phyloP scores from a whole-genome alignment of 92 coral and sea anemone species.

The Porites evermanni region DNA sequence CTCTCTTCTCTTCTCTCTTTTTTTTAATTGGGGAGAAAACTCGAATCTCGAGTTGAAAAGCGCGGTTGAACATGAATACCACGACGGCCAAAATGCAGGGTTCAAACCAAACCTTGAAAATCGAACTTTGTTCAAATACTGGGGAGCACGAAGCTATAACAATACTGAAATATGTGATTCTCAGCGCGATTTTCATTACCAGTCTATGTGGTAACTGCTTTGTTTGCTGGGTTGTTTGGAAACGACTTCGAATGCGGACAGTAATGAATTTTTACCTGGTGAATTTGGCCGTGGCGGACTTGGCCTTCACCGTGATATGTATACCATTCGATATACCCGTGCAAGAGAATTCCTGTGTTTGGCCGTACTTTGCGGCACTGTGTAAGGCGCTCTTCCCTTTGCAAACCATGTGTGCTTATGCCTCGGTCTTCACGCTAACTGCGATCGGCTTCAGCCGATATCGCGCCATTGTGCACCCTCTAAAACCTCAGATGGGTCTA shows the following conservation, averaged over 20 bases:
- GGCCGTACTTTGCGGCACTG: slow-evolving; percentile 75
- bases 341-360: slow-evolving; percentile 64
- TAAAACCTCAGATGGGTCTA: slow-evolving; percentile 72
- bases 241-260: slow-evolving; percentile 72
- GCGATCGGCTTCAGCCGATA: slow-evolving; percentile 84
- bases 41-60: not conserved
- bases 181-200: slow-evolving; percentile 58
- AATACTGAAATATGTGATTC: slow-evolving; percentile 63
- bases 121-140: slow-evolving; percentile 10
- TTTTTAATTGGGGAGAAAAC: not conserved
- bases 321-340: slow-evolving; percentile 87
- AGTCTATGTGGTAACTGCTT: slow-evolving; percentile 77
- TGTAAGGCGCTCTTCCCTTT: slow-evolving; percentile 78
- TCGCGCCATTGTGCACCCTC: slow-evolving; percentile 81
- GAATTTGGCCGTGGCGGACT: slow-evolving; percentile 78
- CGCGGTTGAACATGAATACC: not conserved
- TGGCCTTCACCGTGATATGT: slow-evolving; percentile 85
- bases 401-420: slow-evolving; percentile 82
- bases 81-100: not conserved
- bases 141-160: slow-evolving; percentile 36
- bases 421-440: slow-evolving; percentile 76
- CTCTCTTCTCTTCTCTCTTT: not conserved
- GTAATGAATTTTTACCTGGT: slow-evolving; percentile 86
- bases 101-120: not conserved
- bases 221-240: slow-evolving; percentile 83